Evolutionary conservation across 2,888 invertebrate genomes (phyloP).

Genomic region (Leistus spinibarbis): DNA sequence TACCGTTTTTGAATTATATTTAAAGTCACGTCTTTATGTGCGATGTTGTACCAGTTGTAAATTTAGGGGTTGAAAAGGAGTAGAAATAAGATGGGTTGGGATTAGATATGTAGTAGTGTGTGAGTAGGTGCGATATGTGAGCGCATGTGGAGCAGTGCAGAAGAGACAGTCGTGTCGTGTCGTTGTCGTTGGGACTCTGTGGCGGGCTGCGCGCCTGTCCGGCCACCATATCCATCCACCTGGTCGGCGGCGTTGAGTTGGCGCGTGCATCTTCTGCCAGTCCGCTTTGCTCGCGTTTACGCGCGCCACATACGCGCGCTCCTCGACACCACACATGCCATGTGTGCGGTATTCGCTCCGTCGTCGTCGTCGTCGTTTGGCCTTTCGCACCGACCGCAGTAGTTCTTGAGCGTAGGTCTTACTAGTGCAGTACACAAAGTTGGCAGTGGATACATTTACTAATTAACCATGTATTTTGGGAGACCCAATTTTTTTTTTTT

Average conservation of each 20-base stretch:
- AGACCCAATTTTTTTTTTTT: no score
- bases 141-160: conserved; percentile 5
- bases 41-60: no score
- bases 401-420: conserved; percentile 33
- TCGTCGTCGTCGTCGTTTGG: conserved; percentile 37
- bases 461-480: no score
- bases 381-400: conserved; percentile 37
- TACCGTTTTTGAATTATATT: no score
- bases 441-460: no score
- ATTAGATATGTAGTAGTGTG: conserved; percentile 42
- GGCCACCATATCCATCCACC: conserved; percentile 7
- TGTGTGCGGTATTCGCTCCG: conserved; percentile 41
- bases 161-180: neutral
- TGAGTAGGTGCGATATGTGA: conserved; percentile 38
- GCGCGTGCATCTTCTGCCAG: conserved; percentile 39
- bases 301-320: conserved; percentile 41
- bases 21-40: no score
- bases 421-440: no score
- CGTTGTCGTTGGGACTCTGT: neutral
- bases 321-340: conserved; percentile 29
- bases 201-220: conserved; percentile 12
- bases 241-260: neutral
- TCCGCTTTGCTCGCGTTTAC: conserved; percentile 25
- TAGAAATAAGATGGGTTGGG: neutral
- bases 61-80: neutral